phyloP scores from a whole-genome alignment of 2,113 vertebrate species.

The Xiphorhynchus elegans region DNA sequence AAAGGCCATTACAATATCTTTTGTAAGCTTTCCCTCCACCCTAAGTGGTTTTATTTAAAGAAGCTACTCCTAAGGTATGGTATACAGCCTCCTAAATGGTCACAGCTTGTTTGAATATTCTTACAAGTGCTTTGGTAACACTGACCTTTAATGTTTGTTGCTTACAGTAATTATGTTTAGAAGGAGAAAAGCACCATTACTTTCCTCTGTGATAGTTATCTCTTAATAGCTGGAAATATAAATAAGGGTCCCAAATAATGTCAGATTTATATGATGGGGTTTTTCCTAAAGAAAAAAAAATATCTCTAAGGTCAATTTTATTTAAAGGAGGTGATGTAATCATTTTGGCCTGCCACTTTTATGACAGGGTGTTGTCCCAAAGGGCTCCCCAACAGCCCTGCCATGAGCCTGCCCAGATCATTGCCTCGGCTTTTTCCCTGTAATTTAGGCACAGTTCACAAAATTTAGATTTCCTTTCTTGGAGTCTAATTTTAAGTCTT shows the following conservation, averaged over 20 bases:
- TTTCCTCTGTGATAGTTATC: neutral
- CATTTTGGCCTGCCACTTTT: neutral
- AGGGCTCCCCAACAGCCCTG: neutral
- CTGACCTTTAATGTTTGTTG: neutral
- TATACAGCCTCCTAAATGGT: neutral
- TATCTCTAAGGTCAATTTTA: neutral
- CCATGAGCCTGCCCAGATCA: neutral
- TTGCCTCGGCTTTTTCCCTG: neutral
- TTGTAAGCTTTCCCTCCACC: neutral
- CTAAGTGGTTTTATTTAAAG: neutral
- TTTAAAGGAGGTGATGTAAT: neutral
- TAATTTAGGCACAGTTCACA: neutral
- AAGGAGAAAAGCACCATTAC: neutral
- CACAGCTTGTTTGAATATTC: neutral
- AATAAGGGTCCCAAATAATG: neutral
- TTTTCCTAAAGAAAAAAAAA: neutral
- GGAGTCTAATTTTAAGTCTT: neutral
- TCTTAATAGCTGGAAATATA: neutral
- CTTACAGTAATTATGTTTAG: neutral
- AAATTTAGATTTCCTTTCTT: neutral
- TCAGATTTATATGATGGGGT: neutral
- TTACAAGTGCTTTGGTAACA: neutral
- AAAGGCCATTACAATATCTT: neutral
- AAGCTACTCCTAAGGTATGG: neutral
- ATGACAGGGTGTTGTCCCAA: neutral